Evolutionary conservation across 2,113 vertebrate species (phyloP).

Genomic region (Syrrhaptes paradoxus): DNA sequence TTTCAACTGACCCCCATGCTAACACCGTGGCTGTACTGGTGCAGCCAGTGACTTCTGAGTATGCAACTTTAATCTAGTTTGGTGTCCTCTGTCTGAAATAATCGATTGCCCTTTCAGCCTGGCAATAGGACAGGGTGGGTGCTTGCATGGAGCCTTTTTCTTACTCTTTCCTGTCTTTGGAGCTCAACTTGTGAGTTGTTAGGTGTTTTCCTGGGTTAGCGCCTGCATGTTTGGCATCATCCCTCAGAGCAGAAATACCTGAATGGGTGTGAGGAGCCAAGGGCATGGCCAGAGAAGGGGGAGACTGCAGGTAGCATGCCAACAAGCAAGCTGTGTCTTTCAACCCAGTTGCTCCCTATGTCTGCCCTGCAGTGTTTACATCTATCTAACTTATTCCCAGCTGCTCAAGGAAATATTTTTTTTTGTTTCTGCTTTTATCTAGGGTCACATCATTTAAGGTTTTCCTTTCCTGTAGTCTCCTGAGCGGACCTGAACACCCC

Average conservation of each 20-base stretch:
- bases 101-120: not conserved
- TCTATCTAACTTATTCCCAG: not conserved
- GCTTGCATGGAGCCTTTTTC: not conserved
- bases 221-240: not conserved
- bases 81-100: not conserved
- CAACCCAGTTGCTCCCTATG: not conserved
- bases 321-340: slow-evolving; percentile 13
- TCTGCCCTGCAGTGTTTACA: not conserved
- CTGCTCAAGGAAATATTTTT: not conserved
- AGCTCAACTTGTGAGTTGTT: not conserved
- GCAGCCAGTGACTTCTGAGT: not conserved
- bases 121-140: not conserved
- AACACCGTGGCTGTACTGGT: not conserved
- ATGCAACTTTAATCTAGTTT: not conserved
- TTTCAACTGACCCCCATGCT: not conserved
- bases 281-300: not conserved
- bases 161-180: not conserved
- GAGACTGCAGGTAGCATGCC: not conserved
- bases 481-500: not conserved
- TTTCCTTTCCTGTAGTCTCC: not conserved
- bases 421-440: not conserved
- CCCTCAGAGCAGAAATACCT: not conserved
- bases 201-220: not conserved
- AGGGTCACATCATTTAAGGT: not conserved
- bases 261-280: not conserved